Base-by-base conservation (phyloP, 2,888 invertebrate genomes). In the Cylindroiulus punctatus region DNA sequence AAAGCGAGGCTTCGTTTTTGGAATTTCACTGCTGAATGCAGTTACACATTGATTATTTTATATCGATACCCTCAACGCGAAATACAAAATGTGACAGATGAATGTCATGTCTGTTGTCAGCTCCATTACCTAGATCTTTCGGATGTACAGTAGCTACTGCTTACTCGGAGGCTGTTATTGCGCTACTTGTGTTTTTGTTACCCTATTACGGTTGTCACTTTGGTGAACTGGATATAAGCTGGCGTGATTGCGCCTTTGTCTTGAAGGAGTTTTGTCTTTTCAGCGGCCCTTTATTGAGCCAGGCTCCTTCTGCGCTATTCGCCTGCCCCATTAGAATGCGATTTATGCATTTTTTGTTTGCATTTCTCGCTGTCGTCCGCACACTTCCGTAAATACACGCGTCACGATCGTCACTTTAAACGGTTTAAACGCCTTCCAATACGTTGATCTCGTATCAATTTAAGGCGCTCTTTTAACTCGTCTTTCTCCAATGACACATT, bases 351-450 rank as follows among this genome's bases (percentile, higher is more conserved):
- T 65, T 26, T 26, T 26, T 26, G n/a, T 65, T 12, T 52, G 2
- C 26, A 65, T 26, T 65, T 65, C 19, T 65, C 65, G 65, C 26
- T 12, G 65, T 65, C 22, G 65, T 65, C 65, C 65, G 26, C 65
- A 26, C 65, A 65, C 65, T 65, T 65, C 65, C 65, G 65, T 65
- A 65, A 65, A 65, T 26, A 65, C 7, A 26, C 10, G 26, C 65
- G 2, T 65, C 22, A 22, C 65, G 26, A 7, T 65, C 65, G 65
- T 57, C 65, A 10, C n/a, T 26, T 65, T 26, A 65, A 65, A 65
- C 65, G 26, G n/a, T 26, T 65, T 65, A 65, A 65, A 65, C 65
- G 65, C n/a, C 65, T 65, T 65, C 65, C 65, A 65, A 65, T 65
- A 65, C 65, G 65, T 65, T 26, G 65, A 65, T 65, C 65, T 65